Evolutionary conservation across 2,888 invertebrate genomes (phyloP).

Genomic region (Margaritifera margaritifera): DNA sequence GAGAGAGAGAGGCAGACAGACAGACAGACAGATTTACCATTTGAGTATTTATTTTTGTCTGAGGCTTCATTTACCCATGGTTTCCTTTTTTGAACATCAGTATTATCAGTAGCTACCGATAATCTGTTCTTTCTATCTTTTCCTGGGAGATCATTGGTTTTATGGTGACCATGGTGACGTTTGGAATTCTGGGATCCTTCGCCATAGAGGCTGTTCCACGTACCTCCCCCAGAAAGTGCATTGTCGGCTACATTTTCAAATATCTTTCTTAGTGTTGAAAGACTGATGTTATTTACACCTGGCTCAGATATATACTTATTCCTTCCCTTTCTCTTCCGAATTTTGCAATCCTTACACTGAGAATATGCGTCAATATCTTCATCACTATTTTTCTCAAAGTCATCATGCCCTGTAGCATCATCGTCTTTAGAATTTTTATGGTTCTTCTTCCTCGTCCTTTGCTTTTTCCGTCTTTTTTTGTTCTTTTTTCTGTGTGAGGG

Average conservation of each 20-base stretch:
- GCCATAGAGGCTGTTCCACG: constrained; percentile 17
- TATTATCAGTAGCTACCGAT: constrained; percentile 4
- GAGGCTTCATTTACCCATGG: too few relatives aligned
- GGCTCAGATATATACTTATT: constrained; percentile 7
- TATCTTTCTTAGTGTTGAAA: constrained; percentile 27
- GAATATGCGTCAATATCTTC: constrained; percentile 21
- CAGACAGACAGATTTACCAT: too few relatives aligned
- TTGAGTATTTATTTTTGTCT: too few relatives aligned
- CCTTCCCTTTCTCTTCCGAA: constrained; percentile 35
- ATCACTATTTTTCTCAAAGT: constrained; percentile 17
- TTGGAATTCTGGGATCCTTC: not conserved
- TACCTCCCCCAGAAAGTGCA: constrained; percentile 34
- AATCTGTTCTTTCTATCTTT: constrained; percentile 9
- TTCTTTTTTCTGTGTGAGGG: constrained; percentile 27
- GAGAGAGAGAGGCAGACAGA: too few relatives aligned
- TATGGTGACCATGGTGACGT: too few relatives aligned
- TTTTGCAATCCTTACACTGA: constrained; percentile 33
- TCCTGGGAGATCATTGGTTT: too few relatives aligned
- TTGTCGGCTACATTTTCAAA: constrained; percentile 39
- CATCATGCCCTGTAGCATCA: constrained; percentile 11
- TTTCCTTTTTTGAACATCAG: not conserved
- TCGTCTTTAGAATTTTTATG: constrained; percentile 16
- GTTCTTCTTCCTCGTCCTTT: constrained; percentile 20
- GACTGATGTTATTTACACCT: constrained; percentile 16
- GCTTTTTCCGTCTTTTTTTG: constrained; percentile 32